These are phyloP conservation scores for Melieria picta DNA, from an alignment of 2,888 invertebrate genomes.

Conservation along the genomic window DNA sequence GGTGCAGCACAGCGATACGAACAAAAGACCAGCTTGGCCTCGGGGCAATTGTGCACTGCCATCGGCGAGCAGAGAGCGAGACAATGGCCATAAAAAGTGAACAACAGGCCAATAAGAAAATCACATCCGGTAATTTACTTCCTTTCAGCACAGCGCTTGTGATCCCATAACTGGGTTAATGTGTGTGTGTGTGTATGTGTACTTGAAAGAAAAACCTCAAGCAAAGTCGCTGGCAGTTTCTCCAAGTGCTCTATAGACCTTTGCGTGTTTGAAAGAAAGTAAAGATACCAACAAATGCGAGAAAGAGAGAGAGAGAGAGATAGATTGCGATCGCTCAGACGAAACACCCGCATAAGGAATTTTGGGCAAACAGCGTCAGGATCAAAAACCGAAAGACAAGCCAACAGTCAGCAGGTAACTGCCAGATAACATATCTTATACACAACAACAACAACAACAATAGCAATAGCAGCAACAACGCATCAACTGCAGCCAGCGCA, in stretches of 20 bases:
- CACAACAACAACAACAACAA: neutral
- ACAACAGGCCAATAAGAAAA: constrained; percentile 58
- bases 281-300: constrained; percentile 34
- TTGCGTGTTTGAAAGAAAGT: constrained; percentile 24
- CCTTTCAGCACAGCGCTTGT: constrained; percentile 44
- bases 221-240: too few species aligned
- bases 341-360: constrained; percentile 55
- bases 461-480: constrained; percentile 3
- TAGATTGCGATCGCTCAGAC: constrained; percentile 40
- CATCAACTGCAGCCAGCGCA: constrained; percentile 10
- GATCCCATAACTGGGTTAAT: constrained; percentile 47
- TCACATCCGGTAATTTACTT: constrained; percentile 65
- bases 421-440: constrained; percentile 15
- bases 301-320: constrained; percentile 28
- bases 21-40: too few species aligned
- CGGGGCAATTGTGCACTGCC: too few species aligned
- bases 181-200: constrained; percentile 20
- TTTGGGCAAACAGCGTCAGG: constrained; percentile 54
- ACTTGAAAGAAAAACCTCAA: neutral
- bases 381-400: constrained; percentile 31
- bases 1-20: constrained; percentile 21
- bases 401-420: neutral
- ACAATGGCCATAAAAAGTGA: constrained; percentile 35
- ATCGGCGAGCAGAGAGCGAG: too few species aligned
- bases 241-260: neutral